Evolutionary conservation across 2,888 invertebrate species (phyloP).

Genomic region (Drosophila paranaensis): DNA sequence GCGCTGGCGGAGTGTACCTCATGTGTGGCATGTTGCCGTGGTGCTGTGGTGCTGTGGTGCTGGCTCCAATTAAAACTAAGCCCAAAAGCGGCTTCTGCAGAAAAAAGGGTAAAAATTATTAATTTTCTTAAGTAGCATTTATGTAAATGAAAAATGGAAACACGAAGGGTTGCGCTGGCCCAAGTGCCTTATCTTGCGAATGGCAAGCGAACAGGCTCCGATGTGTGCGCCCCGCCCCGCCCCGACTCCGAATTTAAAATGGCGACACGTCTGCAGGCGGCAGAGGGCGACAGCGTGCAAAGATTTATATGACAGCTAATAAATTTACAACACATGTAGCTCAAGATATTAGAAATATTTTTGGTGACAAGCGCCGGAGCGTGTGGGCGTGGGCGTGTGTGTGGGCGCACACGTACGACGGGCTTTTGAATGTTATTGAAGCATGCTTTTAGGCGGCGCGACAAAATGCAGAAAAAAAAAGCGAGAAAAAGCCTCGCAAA

Average conservation of each 20-base stretch:
- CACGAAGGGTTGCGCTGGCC: slow-evolving; percentile 40
- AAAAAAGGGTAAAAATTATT: slow-evolving; percentile 45
- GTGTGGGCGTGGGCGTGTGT: background rate
- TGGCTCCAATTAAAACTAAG: slow-evolving; percentile 53
- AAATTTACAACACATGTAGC: slow-evolving; percentile 81
- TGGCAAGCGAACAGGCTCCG: slow-evolving; percentile 39
- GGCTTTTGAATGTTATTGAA: slow-evolving; percentile 66
- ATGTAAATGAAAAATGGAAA: slow-evolving; percentile 71
- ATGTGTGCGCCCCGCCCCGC: slow-evolving; percentile 1
- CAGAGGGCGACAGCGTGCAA: slow-evolving; percentile 72
- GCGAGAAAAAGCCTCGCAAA: slow-evolving; percentile 57
- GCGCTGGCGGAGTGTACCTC: slow-evolving; percentile 19
- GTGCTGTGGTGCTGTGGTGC: slow-evolving; percentile 6
- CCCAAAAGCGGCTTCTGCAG: slow-evolving; percentile 37
- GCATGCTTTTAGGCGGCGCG: slow-evolving; percentile 55
- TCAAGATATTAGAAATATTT: slow-evolving; percentile 74
- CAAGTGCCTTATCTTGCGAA: slow-evolving; percentile 51
- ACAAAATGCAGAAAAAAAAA: slow-evolving; percentile 32
- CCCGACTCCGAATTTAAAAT: slow-evolving; percentile 32
- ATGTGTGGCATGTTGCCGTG: slow-evolving; percentile 23
- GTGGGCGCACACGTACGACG: slow-evolving; percentile 47
- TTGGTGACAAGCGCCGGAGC: slow-evolving; percentile 55
- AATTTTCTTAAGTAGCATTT: slow-evolving; percentile 72
- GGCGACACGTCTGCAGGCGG: slow-evolving; percentile 48
- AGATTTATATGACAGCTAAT: slow-evolving; percentile 84